These are phyloP conservation scores for Danaus chrysippus DNA, from an alignment of 2,888 invertebrate genomes.

Conservation along the genomic window DNA sequence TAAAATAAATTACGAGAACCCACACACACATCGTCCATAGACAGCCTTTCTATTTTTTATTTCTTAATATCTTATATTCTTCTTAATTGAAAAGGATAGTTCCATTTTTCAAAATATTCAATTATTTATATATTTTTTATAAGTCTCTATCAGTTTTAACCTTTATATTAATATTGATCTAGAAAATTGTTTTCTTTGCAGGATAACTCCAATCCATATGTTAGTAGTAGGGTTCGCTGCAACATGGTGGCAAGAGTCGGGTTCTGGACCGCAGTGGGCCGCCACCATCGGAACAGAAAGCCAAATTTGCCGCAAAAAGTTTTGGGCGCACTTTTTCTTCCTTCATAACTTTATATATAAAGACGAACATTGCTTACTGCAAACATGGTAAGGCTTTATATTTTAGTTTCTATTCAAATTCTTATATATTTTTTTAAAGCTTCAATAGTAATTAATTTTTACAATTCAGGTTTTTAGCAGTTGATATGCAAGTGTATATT, in stretches of 20 bases:
- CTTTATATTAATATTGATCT: background rate
- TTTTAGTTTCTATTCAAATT: background rate
- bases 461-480: conserved; percentile 56
- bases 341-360: conserved; percentile 51
- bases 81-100: too few species aligned
- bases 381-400: conserved; percentile 49
- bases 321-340: conserved; percentile 55
- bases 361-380: conserved; percentile 54
- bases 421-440: background rate
- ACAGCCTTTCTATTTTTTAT: too few species aligned
- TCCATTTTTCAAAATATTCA: too few species aligned
- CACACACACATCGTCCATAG: background rate
- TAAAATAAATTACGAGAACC: background rate
- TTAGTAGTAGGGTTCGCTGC: conserved; percentile 52
- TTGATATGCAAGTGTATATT: conserved; percentile 58
- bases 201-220: conserved; percentile 51
- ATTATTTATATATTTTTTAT: too few species aligned
- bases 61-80: too few species aligned
- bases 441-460: background rate
- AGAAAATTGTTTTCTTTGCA: conserved; percentile 26
- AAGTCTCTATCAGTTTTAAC: background rate
- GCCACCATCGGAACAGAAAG: conserved; percentile 45
- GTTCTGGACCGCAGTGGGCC: conserved; percentile 54
- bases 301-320: conserved; percentile 48
- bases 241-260: conserved; percentile 48